phyloP scores from a whole-genome alignment of 2,888 invertebrate species.

The Tipula lateralis region DNA sequence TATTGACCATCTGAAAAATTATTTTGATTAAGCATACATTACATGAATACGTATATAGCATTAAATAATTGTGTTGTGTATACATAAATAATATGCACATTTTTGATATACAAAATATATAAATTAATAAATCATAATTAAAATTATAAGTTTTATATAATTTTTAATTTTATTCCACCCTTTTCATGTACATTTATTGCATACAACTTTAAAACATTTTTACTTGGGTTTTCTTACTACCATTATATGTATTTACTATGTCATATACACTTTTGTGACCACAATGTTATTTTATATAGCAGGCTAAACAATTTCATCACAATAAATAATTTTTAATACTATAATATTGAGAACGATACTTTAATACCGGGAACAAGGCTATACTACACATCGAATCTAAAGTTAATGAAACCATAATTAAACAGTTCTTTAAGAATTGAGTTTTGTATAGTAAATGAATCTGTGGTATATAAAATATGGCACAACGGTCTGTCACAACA shows the following conservation, averaged over 20 bases:
- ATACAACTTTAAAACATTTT: neutral
- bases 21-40: neutral
- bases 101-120: neutral
- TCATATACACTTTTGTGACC: neutral
- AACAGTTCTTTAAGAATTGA: no score
- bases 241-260: neutral
- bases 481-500: no score
- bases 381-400: no score
- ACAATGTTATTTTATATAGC: neutral
- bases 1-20: neutral
- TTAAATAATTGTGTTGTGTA: neutral
- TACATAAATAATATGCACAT: neutral
- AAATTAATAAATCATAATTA: conserved; percentile 11
- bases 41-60: neutral
- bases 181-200: neutral
- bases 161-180: neutral
- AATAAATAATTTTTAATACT: no score
- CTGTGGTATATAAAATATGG: no score
- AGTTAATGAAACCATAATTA: no score
- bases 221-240: neutral
- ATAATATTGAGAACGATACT: no score
- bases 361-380: no score
- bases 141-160: conserved; percentile 1
- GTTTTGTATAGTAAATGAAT: no score
- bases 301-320: neutral